phyloP scores from a whole-genome alignment of 2,113 vertebrate genomes.

The Falco punctatus region DNA sequence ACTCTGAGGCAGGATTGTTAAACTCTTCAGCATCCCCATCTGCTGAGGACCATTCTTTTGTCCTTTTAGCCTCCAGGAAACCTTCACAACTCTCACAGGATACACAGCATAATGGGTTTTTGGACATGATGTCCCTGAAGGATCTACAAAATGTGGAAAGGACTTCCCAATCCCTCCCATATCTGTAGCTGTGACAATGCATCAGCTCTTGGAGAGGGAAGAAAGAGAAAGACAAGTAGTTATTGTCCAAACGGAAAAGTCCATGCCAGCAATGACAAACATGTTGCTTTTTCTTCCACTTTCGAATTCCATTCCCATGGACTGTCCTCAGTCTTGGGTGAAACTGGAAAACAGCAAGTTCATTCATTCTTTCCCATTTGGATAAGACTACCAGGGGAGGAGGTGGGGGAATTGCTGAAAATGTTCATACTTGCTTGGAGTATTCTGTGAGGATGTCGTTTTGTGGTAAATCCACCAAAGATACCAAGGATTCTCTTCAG shows the following conservation, averaged over 20 bases:
- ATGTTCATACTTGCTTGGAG: not conserved
- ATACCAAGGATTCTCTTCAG: not conserved
- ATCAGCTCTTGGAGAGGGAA: not conserved
- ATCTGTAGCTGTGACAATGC: not conserved
- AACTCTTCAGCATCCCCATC: not conserved
- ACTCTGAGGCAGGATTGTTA: not conserved
- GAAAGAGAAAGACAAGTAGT: not conserved
- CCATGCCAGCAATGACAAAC: not conserved
- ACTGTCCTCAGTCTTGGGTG: not conserved
- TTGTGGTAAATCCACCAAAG: not conserved
- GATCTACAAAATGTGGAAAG: not conserved
- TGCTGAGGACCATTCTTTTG: not conserved
- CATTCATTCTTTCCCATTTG: not conserved
- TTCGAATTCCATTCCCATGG: slow-evolving; percentile 11
- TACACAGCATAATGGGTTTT: not conserved
- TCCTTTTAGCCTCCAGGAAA: not conserved
- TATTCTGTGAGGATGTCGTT: not conserved
- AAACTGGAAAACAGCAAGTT: not conserved
- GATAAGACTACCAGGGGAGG: not conserved
- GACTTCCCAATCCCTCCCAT: not conserved
- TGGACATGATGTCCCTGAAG: not conserved
- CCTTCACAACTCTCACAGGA: not conserved
- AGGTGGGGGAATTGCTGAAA: not conserved
- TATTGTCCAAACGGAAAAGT: not conserved
- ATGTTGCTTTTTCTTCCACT: not conserved